Conservation (phyloP, 2,888 invertebrate genomes). For the Serripes groenlandicus region DNA sequence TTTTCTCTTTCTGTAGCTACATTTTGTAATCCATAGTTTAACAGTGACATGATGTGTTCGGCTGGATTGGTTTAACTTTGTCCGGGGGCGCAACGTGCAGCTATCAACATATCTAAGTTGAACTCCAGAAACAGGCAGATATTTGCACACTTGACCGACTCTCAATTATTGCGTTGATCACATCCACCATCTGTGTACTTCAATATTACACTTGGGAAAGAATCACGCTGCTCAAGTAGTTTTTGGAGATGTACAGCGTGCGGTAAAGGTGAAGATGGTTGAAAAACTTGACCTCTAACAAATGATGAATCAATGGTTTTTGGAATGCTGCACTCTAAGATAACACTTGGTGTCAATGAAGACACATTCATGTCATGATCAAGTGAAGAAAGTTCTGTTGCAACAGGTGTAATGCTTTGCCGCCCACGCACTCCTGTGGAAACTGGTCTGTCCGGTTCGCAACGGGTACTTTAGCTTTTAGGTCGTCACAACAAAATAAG, state of each 20-base stretch:
- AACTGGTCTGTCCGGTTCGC: conserved; percentile 36
- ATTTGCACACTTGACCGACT: not conserved
- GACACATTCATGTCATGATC: conserved; percentile 51
- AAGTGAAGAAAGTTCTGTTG: conserved; percentile 18
- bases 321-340: conserved; percentile 27
- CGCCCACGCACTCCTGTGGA: conserved; percentile 54
- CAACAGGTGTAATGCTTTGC: conserved; percentile 20
- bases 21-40: conserved; percentile 48
- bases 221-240: not conserved
- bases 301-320: conserved; percentile 27
- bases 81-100: conserved; percentile 48
- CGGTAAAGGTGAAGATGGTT: conserved; percentile 31
- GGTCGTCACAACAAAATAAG: conserved; percentile 46
- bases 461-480: conserved; percentile 47
- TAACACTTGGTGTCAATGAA: conserved; percentile 35
- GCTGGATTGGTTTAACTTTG: conserved; percentile 57
- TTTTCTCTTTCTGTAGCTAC: conserved; percentile 1
- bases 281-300: conserved; percentile 36
- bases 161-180: conserved; percentile 2
- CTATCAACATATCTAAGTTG: conserved; percentile 41
- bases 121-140: conserved; percentile 35
- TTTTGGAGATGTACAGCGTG: conserved; percentile 41
- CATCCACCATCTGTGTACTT: conserved; percentile 33
- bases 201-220: conserved; percentile 14
- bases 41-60: conserved; percentile 44